Evolutionary conservation across 2,113 vertebrate genomes (phyloP).

Genomic region (Eidolon helvum): DNA sequence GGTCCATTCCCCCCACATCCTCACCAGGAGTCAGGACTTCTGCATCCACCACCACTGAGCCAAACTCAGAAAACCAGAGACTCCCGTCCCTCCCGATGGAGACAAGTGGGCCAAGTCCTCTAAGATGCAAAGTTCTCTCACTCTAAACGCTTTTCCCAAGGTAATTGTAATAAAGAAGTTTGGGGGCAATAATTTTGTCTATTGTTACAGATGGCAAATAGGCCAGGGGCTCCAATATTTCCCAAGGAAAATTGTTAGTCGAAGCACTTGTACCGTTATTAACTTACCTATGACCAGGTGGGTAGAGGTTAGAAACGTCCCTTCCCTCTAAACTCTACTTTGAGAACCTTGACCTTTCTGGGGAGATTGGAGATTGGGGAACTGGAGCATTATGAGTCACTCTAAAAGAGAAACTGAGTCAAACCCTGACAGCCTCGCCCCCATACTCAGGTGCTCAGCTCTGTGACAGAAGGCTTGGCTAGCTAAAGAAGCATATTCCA

Average conservation of each 20-base stretch:
- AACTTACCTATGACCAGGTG: background rate
- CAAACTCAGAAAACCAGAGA: background rate
- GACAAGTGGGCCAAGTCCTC: background rate
- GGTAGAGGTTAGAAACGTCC: background rate
- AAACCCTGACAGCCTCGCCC: accelerated
- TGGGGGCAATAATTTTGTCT: background rate
- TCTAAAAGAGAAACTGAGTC: background rate
- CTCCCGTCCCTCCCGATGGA: background rate
- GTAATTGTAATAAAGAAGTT: background rate
- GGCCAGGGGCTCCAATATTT: background rate
- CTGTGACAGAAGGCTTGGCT: background rate
- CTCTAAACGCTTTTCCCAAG: background rate
- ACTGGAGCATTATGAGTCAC: background rate
- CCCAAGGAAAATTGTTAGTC: background rate
- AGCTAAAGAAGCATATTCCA: background rate
- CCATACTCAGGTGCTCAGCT: background rate
- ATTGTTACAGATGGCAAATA: background rate
- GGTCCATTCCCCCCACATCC: background rate
- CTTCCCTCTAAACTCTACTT: background rate
- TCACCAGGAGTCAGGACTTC: background rate
- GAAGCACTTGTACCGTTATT: background rate
- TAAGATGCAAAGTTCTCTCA: background rate
- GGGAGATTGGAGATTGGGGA: background rate
- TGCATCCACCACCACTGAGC: background rate
- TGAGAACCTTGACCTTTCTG: background rate